A percentile compares a stretch with the other conserved stretches of the same genome.
Conservation (phyloP, 2,113 vertebrate species). For the Cyanocitta stelleri region DNA sequence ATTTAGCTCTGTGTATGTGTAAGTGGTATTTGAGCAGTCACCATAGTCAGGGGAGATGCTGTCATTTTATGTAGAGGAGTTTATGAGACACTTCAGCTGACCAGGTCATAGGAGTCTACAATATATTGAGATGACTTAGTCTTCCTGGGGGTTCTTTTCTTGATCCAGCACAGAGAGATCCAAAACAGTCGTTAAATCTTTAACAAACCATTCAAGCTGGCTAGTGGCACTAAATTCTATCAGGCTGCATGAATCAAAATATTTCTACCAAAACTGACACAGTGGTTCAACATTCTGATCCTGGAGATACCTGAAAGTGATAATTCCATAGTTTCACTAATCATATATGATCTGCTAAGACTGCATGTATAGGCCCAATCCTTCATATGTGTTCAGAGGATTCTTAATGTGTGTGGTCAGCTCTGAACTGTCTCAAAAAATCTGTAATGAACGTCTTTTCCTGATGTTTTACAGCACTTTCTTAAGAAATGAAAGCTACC, state of each 20-base stretch:
- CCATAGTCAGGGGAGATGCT: background rate
- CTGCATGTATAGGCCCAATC: background rate
- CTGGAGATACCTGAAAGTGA: background rate
- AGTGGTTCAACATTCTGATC: background rate
- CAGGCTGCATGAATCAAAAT: background rate
- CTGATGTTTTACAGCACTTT: background rate
- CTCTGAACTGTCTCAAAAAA: background rate
- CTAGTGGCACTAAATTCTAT: background rate
- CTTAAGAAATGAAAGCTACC: background rate
- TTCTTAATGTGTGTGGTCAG: background rate
- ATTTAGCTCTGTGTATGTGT: rapidly evolving
- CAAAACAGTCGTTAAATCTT: background rate
- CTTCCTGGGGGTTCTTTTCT: background rate
- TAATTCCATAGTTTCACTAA: background rate
- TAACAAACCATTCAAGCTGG: background rate
- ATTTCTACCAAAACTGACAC: background rate
- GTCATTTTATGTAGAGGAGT: background rate
- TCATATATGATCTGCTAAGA: background rate
- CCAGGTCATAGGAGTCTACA: background rate
- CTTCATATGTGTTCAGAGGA: background rate
- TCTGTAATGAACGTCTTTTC: background rate
- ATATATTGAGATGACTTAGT: background rate
- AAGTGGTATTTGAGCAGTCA: background rate
- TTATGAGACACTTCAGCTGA: background rate
- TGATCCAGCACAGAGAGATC: background rate